Evolutionary conservation across 1,140 invertebrate genomes (phyloP), one percentile per base, ranked within the genome.

Genomic region (Drosophila burlai): DNA sequence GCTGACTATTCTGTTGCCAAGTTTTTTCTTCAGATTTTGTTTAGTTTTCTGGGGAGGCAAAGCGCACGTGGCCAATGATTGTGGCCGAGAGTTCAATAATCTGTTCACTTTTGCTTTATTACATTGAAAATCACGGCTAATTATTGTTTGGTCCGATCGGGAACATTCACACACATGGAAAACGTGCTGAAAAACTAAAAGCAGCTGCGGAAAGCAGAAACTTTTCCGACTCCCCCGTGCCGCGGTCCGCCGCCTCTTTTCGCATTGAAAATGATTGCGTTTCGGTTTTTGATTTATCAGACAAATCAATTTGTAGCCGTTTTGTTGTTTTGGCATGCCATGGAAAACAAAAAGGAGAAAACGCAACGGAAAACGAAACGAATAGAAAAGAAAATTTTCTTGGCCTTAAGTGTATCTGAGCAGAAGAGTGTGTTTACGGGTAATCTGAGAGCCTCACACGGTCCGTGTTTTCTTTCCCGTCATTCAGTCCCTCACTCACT

Each of bases 291-390:
- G 76, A 83, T 83, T 83, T 83, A 83, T 80, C 80, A 84, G 81
- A 84, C 81, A 84, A 84, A 84, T 84, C 81, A 84, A 84, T 84
- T 84, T 84, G 81, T 84, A 84, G 81, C 76, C 71, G 65, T 81
- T 84, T 80, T 84, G 73, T 80, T 82, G 69, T 47, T 78, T 55
- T 46, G 58, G 57, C 64, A 62, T 78, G 58, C 75, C 47, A 76
- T 80, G 61, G 55, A 68, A 59, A 68, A 61, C 68, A 72, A 64
- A 55, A 57, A 55, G 59, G 29, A 55, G 64, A 72, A 77, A 79
- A 61, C 43, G 57, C 43, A 52, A 65, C 55, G 46, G 40, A 69
- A 62, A 52, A 65, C 55, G 46, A 43, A 69, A 62, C 18, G 31
- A 55, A 75, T 71, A 45, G 55, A 59, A 71, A 71, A 55, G 34